Evolutionary conservation across 1,140 invertebrate species (phyloP).

Genomic region (Drosophila guanche): DNA sequence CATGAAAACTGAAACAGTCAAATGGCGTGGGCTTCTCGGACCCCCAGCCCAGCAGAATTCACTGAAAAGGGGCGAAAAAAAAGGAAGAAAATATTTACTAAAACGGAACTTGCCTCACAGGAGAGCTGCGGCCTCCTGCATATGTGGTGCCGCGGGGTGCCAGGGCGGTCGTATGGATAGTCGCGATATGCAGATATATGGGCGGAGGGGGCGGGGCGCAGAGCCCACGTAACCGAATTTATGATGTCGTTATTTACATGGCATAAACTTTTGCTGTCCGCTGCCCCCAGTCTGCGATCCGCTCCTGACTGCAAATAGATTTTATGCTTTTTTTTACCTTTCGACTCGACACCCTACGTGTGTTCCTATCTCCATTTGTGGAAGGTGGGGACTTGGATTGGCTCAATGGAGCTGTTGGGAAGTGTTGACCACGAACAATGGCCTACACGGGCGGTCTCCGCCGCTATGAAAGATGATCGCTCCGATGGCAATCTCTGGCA

Average conservation of each 20-base stretch:
- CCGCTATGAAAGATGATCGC: too few relatives aligned
- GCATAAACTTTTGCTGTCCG: constrained; percentile 71
- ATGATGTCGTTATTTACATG: constrained; percentile 81
- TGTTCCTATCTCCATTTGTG: constrained; percentile 16
- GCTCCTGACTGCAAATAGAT: constrained; percentile 63
- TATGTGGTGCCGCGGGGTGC: constrained; percentile 13
- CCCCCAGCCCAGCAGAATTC: constrained; percentile 4
- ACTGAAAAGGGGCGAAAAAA: constrained; percentile 22
- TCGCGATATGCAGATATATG: constrained; percentile 61
- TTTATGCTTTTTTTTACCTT: constrained; percentile 73
- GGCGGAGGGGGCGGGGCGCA: constrained; percentile 8
- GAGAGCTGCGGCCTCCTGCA: constrained; percentile 32
- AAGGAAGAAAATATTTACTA: constrained; percentile 57
- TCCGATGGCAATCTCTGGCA: too few relatives aligned
- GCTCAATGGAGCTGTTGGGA: too few relatives aligned
- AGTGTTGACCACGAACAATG: too few relatives aligned
- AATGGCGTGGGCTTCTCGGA: constrained; percentile 44
- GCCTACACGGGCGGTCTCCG: too few relatives aligned
- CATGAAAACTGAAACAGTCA: constrained; percentile 68
- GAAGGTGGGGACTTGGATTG: neutral
- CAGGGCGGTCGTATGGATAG: constrained; percentile 27
- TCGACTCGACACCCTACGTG: constrained; percentile 33
- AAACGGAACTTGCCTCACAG: constrained; percentile 66
- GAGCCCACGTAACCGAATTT: constrained; percentile 67
- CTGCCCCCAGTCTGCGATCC: constrained; percentile 25